These are phyloP conservation scores for Triplophysa dalaica DNA, from an alignment of 2,113 vertebrate genomes.

Conservation along the genomic window DNA sequence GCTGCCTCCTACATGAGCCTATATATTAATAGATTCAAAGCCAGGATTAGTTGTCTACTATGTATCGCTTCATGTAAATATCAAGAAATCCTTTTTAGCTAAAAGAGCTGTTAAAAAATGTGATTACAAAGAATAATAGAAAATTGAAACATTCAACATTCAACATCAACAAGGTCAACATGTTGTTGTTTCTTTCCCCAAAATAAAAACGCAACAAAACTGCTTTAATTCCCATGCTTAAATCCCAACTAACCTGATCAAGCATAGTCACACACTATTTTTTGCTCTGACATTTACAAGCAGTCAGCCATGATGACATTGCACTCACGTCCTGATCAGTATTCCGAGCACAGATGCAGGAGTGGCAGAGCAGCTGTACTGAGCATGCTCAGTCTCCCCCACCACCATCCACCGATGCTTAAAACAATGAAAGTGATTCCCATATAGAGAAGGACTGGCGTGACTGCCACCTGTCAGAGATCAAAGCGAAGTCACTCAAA, in stretches of 20 bases:
- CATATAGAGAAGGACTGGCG: background rate
- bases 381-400: conserved; percentile 49
- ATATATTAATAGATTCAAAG: background rate
- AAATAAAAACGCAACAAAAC: background rate
- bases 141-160: background rate
- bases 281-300: conserved; percentile 18
- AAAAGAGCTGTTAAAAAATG: background rate
- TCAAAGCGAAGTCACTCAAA: background rate
- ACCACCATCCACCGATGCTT: background rate
- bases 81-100: background rate
- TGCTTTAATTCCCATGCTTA: background rate
- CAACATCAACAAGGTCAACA: background rate
- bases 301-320: conserved; percentile 51
- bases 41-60: background rate
- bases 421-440: conserved; percentile 10
- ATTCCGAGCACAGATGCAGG: conserved; percentile 47
- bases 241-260: background rate
- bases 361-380: conserved; percentile 10
- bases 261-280: background rate
- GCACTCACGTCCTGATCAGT: conserved; percentile 48
- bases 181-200: background rate
- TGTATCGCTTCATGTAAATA: background rate
- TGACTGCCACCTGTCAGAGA: conserved; percentile 10
- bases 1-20: background rate
- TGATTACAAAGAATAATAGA: background rate